Conservation (phyloP, 2,797 vertebrate species). For the Tiaroga cobitis region DNA sequence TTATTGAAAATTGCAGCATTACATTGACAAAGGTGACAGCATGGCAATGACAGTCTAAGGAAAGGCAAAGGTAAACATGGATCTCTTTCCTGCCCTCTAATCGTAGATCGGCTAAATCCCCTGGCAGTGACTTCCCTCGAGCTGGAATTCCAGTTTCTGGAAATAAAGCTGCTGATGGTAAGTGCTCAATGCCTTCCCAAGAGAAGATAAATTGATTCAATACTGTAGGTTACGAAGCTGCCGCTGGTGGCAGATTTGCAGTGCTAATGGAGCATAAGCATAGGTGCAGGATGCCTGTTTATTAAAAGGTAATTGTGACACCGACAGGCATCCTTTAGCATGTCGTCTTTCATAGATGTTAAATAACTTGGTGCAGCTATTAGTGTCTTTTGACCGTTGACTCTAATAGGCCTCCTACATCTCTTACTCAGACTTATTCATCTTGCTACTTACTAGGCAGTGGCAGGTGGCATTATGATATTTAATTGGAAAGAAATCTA, state of each 20-base stretch:
- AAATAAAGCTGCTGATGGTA: slow-evolving; percentile 55
- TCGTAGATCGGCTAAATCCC: background rate
- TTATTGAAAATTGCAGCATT: background rate
- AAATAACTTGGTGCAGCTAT: background rate
- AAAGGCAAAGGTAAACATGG: slow-evolving; percentile 34
- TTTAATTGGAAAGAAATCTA: background rate
- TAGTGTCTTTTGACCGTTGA: background rate
- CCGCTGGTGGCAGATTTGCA: slow-evolving; percentile 31
- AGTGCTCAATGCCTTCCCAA: slow-evolving; percentile 40
- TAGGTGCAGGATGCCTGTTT: background rate
- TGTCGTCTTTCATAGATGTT: background rate
- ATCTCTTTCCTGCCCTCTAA: slow-evolving; percentile 24
- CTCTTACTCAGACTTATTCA: background rate
- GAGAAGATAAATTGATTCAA: slow-evolving; percentile 40
- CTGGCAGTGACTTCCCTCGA: slow-evolving; percentile 35
- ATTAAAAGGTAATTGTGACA: slow-evolving; percentile 19
- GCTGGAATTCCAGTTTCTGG: slow-evolving; percentile 44
- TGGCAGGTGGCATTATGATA: background rate
- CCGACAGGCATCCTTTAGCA: background rate
- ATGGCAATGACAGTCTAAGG: background rate
- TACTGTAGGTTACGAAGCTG: slow-evolving; percentile 30
- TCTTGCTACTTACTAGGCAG: background rate
- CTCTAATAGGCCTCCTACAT: background rate
- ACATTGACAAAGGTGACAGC: background rate
- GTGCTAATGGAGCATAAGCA: slow-evolving; percentile 27